phyloP scores from a whole-genome alignment of 2,113 vertebrate genomes.

The Pangasianodon gigas region DNA sequence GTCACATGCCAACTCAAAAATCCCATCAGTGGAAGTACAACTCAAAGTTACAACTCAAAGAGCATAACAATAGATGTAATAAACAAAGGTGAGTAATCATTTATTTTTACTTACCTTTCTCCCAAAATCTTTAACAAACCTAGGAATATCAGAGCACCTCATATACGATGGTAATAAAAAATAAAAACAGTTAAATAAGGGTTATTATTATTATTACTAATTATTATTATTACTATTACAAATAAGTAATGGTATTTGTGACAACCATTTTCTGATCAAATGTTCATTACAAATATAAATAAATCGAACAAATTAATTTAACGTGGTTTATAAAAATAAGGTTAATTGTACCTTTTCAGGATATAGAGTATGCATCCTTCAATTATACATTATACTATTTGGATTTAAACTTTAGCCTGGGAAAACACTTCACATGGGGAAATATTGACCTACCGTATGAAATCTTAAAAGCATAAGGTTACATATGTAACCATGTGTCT shows the following conservation, averaged over 20 bases:
- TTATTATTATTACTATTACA: not conserved
- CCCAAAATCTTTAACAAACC: not conserved
- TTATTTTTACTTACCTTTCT: not conserved
- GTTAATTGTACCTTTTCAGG: not conserved
- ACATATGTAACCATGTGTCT: not conserved
- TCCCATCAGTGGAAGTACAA: fast-evolving
- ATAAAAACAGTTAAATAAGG: not conserved
- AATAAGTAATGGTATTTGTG: not conserved
- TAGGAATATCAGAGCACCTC: not conserved
- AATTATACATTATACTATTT: not conserved
- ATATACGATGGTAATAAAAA: not conserved
- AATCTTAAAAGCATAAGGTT: not conserved
- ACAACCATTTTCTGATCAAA: not conserved
- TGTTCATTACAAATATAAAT: not conserved
- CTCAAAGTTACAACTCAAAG: not conserved
- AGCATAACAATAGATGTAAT: not conserved
- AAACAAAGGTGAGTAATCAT: not conserved
- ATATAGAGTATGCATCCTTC: not conserved
- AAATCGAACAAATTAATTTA: not conserved
- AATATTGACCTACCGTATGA: not conserved
- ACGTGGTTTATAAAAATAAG: not conserved
- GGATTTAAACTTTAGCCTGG: not conserved
- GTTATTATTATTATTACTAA: not conserved
- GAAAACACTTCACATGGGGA: not conserved
- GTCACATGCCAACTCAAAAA: not conserved